Evolutionary conservation across 2,113 vertebrate species (phyloP), one percentile per base, ranked within the genome.

Genomic region (Apteryx mantelli): DNA sequence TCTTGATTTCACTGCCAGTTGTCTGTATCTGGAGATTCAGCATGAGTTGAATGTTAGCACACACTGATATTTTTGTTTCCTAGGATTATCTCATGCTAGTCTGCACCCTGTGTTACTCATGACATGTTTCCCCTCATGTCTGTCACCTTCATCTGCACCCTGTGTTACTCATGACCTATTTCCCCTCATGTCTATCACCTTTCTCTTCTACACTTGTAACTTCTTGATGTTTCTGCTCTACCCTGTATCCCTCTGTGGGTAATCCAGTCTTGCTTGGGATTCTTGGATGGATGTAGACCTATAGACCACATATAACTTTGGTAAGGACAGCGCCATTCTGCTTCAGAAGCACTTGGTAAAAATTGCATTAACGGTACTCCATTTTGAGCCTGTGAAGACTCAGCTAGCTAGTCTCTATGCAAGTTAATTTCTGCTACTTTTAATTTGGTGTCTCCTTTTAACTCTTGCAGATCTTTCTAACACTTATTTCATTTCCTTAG

Each of bases 401-500:
- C 89, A 93, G 87, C 64, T 52, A 75, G 32, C 94, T 93, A 95
- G 82, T 74, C 64, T 93, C 85, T n/a, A 64, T 56, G 50, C 10
- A 94, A 93, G 71, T 32, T 16, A 38, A 26, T 19, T 36, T 53
- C 53, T 42, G 21, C 64, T 94, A 71, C 80, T 93, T 96, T 88
- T 75, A 89, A 76, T 73, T 71, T 90, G 79, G n/a, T 96, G 60
- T 89, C 89, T 89, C 93, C 87, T 86, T 94, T 94, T 93, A 91
- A 85, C 79, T 95, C 69, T 95, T 82, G 68, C 64, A 95, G 87
- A 77, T 95, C 68, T 97, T 96, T 95, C 82, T 92, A 93, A 93
- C 93, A 89, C 89, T 95, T 85, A 95, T 86, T 95, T 93, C 56
- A 86, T 91, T 95, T 88, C 68, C 76, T 93, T 75, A 86, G 50